Conservation (phyloP, 2,113 vertebrate genomes). For the Caloenas nicobarica region DNA sequence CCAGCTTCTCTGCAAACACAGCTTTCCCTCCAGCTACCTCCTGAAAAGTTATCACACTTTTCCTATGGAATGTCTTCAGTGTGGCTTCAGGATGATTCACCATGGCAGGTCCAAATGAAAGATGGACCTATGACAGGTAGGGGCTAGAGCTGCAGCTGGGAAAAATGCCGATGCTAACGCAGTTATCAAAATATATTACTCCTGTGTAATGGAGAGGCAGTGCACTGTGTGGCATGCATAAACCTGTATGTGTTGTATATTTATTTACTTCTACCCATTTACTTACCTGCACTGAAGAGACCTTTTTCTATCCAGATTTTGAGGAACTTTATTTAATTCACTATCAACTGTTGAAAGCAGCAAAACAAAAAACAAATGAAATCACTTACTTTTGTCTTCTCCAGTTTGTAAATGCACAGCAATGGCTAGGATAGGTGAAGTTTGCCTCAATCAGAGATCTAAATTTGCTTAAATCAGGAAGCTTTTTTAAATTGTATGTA, state of each 20-base stretch:
- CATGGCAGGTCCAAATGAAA: background rate
- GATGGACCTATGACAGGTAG: background rate
- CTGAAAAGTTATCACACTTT: background rate
- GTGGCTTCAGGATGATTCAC: background rate
- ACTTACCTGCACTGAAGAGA: background rate
- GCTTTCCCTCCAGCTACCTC: background rate
- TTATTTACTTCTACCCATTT: background rate
- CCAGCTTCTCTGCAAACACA: background rate
- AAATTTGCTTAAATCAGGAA: conserved; percentile 86
- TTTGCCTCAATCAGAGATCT: conserved; percentile 81
- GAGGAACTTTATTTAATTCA: background rate
- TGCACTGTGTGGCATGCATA: background rate
- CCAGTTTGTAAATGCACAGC: conserved; percentile 88
- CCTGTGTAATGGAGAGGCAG: background rate
- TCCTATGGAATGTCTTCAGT: background rate
- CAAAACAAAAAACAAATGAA: background rate
- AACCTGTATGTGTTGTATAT: background rate
- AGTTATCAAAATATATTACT: background rate
- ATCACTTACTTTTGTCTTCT: conserved; percentile 79
- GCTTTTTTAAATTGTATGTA: conserved; percentile 82
- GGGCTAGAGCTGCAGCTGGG: background rate
- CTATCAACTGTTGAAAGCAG: background rate
- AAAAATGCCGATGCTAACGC: background rate
- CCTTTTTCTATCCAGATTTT: background rate
- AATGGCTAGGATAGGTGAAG: conserved; percentile 95